Evolutionary conservation across 2,113 vertebrate species (phyloP).

Genomic region (Oenanthe melanoleuca): DNA sequence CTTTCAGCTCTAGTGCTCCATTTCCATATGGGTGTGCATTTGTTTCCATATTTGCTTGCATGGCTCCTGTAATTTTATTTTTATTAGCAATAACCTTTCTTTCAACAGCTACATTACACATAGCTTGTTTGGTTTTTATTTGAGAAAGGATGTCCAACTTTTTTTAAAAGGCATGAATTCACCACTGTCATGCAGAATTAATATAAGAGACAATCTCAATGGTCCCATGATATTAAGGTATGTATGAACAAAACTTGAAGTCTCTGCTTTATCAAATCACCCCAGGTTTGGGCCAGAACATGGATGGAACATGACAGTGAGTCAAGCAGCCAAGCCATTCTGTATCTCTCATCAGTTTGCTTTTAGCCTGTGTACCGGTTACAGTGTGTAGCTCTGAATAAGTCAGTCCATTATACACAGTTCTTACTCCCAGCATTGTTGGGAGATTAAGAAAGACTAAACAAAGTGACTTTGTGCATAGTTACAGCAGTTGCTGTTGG

Average conservation of each 20-base stretch:
- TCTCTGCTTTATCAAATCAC: not conserved
- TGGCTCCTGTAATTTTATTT: not conserved
- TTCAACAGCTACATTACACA: not conserved
- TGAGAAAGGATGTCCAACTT: not conserved
- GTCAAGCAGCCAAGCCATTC: not conserved
- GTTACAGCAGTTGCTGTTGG: not conserved
- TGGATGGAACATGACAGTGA: not conserved
- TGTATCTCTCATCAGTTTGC: not conserved
- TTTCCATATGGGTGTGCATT: constrained; percentile 46
- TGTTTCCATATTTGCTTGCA: constrained; percentile 16
- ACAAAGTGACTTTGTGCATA: not conserved
- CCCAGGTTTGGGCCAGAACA: not conserved
- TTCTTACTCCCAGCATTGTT: not conserved
- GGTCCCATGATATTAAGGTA: not conserved
- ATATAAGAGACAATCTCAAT: not conserved
- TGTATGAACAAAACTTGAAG: not conserved
- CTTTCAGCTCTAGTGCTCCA: not conserved
- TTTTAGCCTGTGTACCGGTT: not conserved
- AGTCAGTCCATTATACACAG: not conserved
- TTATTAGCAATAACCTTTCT: constrained; percentile 27
- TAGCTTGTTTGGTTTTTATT: not conserved
- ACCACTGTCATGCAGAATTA: not conserved
- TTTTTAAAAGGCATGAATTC: not conserved
- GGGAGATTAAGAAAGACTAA: not conserved
- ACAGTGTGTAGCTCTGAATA: not conserved